Base-by-base conservation (phyloP, 2,888 invertebrate genomes). In the Crepidodera aurea region DNA sequence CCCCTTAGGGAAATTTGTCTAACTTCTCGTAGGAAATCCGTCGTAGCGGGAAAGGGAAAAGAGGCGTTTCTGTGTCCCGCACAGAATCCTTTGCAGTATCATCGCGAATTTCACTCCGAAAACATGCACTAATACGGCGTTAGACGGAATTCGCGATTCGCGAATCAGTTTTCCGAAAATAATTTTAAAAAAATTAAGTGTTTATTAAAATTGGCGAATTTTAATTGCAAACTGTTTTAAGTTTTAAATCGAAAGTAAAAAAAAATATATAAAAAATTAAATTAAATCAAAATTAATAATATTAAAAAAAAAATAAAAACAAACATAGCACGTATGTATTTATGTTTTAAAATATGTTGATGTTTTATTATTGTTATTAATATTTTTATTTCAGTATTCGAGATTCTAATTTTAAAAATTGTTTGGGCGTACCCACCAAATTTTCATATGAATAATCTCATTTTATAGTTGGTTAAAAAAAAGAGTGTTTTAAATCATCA, bases 81-180 rank as follows among this genome's bases (percentile, higher is more conserved):
- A 63, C 76, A 76, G 77, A 76, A 73, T 78, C 77, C 76, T 77
- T 68, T 76, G 78, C 78, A 78, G 78, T 78, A 75, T 74, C 72
- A 72, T 68, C 76, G 77, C 77, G 77, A 69, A 72, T 68, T 69
- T 70, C 75, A 72, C 27, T 67, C 62, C 67, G 62, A 66, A 68
- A 71, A 71, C 72, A 71, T 68, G 51, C 62, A 51, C 51, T 60
- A 61, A 37, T 19, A 15, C 55, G 62, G 13, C 32, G 27, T 25
- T 18, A 8, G 39, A 15, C 12, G 37, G 46, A 25, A 25, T 42
- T 25, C 19, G 51, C 44, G 34, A 18, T 32, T 39, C 27, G 29
- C 18, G 16, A 32, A 12, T 19, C 8, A 40, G 42, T 59, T 15
- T 55, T 27, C 12, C 12, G 22, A 37, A 50, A 50, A 57, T n/a